These are phyloP conservation scores for Philaenus spumarius DNA, from an alignment of 1,140 invertebrate species.

Conservation along the genomic window DNA sequence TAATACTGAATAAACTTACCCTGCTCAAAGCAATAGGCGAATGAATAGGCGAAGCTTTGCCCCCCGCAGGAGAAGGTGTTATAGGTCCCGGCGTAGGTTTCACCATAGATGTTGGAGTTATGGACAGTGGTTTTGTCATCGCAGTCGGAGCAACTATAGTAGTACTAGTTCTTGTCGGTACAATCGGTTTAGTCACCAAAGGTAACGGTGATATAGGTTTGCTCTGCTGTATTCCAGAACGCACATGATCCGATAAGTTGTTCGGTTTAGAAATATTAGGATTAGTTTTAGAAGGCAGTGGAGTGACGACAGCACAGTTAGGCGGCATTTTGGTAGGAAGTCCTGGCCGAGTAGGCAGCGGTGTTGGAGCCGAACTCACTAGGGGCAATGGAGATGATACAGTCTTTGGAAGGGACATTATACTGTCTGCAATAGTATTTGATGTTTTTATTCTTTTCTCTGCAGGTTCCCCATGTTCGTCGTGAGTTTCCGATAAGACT, in stretches of 20 bases:
- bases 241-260: background rate
- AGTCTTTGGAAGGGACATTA: too few relatives aligned
- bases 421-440: too few relatives aligned
- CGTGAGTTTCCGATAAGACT: background rate
- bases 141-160: slow-evolving; percentile 13
- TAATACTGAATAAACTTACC: too few relatives aligned
- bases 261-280: slow-evolving; percentile 2
- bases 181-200: too few relatives aligned
- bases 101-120: slow-evolving; percentile 16
- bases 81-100: background rate
- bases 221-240: background rate
- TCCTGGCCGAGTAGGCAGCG: slow-evolving; percentile 13
- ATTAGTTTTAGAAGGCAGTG: slow-evolving; percentile 7
- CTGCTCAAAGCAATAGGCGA: slow-evolving; percentile 10
- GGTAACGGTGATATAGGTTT: background rate
- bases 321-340: slow-evolving; percentile 12
- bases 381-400: background rate
- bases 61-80: background rate
- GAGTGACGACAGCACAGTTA: slow-evolving; percentile 9
- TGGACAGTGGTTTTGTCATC: slow-evolving; percentile 1
- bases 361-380: slow-evolving; percentile 12
- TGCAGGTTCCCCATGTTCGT: slow-evolving; percentile 16
- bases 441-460: slow-evolving; percentile 13
- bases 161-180: background rate
- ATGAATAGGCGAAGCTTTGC: slow-evolving; percentile 18